phyloP scores from a whole-genome alignment of 2,888 invertebrate genomes.

The Harpagoxenus sublaevis region DNA sequence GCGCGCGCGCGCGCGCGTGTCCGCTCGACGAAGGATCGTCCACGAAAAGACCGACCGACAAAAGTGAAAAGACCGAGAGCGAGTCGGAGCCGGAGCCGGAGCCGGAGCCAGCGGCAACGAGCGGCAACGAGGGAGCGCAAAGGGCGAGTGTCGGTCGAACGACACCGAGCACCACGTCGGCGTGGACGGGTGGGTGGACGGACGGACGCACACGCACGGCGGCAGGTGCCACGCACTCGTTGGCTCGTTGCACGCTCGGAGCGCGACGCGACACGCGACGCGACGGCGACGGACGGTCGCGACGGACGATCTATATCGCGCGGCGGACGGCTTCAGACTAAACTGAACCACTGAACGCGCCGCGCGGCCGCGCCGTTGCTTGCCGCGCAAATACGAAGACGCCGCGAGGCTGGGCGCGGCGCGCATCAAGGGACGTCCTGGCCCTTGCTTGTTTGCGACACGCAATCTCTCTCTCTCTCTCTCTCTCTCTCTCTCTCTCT shows the following conservation, averaged over 20 bases:
- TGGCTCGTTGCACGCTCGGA: constrained; percentile 33
- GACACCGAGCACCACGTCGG: constrained; percentile 16
- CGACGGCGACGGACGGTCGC: too few relatives aligned
- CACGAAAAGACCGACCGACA: neutral
- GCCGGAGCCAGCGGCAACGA: neutral
- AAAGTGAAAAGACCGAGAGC: neutral
- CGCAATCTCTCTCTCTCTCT: neutral
- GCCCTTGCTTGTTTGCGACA: neutral
- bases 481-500: neutral
- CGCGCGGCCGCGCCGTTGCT: neutral
- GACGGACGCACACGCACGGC: constrained; percentile 1
- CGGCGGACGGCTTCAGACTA: constrained; percentile 38
- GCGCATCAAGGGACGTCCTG: neutral
- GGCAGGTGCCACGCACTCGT: neutral
- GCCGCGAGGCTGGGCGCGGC: neutral
- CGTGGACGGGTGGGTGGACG: neutral
- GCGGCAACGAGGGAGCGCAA: neutral
- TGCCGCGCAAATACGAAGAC: constrained; percentile 44
- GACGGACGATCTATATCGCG: neutral
- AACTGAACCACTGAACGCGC: neutral
- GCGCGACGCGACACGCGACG: neutral
- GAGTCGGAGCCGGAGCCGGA: neutral
- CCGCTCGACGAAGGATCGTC: neutral
- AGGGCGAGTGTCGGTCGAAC: neutral
- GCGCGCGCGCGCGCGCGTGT: neutral